Base-by-base conservation (phyloP, 2,888 invertebrate species). In the Frankliniella fusca region DNA sequence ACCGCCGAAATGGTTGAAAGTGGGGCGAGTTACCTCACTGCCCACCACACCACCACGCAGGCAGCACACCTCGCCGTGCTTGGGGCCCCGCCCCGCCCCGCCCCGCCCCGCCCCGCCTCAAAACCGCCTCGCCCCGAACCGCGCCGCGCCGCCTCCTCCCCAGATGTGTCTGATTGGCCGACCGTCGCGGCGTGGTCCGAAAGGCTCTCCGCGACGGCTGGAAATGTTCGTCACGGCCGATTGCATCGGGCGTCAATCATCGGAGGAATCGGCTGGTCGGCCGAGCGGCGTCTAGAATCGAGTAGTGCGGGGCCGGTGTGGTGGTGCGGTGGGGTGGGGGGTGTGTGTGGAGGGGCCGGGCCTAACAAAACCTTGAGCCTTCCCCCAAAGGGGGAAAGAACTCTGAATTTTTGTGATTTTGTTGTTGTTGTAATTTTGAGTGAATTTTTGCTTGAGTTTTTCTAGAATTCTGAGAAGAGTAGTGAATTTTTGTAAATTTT, bases 151-250 rank as follows among this genome's bases (percentile, higher is more conserved):
- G 70, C 61, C 61, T 18, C 15, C 20, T 27, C 27, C 70, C 70
- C 70, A 76, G 70, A 76, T 76, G 70, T 76, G 70, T 76, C 70
- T 76, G 70, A 76, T 76, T 76, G 70, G 70, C 70, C 70, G 70
- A 9, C 70, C 23, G 70, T n/a, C 5, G 70, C 70, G 5, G 70
- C 23, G 70, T 8, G 10, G 70, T 23, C 70, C 70, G n/a, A 76
- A 76, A 76, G 70, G 27, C 70, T 76, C 70, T 38, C 38, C 38
- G 38, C 70, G 23, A 76, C 27, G 70, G 70, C 70, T 76, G 12
- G 70, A 76, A 76, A 76, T 76, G 70, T 76, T 76, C 70, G 70
- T 76, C 70, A 76, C 70, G 70, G 70, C 70, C 70, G 70, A 76
- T 76, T 76, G 70, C 27, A 76, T 76, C 70, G 70, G 5, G 23